These are phyloP conservation scores for Hirundichthys speculiger DNA, from an alignment of 2,113 vertebrate genomes.

Conservation along the genomic window DNA sequence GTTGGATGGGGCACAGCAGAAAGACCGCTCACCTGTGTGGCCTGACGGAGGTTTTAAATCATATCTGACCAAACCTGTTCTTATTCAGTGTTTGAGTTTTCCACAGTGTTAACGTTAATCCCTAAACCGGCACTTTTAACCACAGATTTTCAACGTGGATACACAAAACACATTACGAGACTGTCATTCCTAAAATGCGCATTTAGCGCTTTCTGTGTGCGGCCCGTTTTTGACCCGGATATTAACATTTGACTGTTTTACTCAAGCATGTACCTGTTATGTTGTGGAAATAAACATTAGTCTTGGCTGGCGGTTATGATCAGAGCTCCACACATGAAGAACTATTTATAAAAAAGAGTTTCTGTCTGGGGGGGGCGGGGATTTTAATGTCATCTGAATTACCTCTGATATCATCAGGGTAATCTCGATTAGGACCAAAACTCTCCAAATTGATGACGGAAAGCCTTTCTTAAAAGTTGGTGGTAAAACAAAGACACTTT, in stretches of 20 bases:
- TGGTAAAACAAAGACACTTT: too few relatives aligned
- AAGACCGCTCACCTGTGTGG: constrained; percentile 59
- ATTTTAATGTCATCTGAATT: background rate
- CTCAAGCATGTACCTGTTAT: too few relatives aligned
- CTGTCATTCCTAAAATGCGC: too few relatives aligned
- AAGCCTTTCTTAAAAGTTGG: background rate
- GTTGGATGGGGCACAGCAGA: constrained; percentile 50
- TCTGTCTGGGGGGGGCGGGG: background rate
- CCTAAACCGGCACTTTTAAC: background rate
- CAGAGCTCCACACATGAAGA: background rate
- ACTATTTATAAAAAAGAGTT: background rate
- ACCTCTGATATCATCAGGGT: background rate
- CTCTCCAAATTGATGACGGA: background rate
- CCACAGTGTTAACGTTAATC: constrained; percentile 12
- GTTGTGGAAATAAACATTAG: too few relatives aligned
- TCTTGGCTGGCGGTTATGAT: background rate
- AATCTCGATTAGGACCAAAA: background rate
- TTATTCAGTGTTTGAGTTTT: constrained; percentile 24
- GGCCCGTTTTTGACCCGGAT: too few relatives aligned
- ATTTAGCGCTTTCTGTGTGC: too few relatives aligned
- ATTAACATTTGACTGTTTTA: too few relatives aligned
- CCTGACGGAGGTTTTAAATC: constrained; percentile 49
- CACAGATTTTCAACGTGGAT: background rate
- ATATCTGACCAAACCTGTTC: constrained; percentile 16
- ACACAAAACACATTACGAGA: background rate